These are phyloP conservation scores for Venusia cambrica DNA, from an alignment of 2,888 invertebrate species.

Conservation along the genomic window DNA sequence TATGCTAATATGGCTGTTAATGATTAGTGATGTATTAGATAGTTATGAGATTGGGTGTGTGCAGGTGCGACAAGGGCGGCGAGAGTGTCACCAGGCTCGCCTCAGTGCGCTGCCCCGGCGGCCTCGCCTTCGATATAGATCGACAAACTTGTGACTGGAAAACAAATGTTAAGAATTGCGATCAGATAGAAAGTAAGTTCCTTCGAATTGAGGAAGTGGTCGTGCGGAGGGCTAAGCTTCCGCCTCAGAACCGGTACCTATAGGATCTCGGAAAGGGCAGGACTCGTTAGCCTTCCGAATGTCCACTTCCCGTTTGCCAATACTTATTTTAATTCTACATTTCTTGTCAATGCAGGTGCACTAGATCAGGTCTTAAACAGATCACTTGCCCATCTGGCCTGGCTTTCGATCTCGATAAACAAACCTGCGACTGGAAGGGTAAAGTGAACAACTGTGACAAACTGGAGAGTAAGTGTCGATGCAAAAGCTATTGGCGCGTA, in stretches of 20 bases:
- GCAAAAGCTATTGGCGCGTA: conserved; percentile 72
- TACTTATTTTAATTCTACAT: conserved; percentile 69
- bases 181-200: conserved; percentile 95
- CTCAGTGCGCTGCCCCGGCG: conserved; percentile 92
- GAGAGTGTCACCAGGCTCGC: conserved; percentile 94
- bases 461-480: conserved; percentile 95
- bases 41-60: conserved; percentile 68
- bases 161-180: conserved; percentile 97
- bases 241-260: conserved; percentile 44
- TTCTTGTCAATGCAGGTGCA: conserved; percentile 89
- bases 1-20: too few relatives aligned
- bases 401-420: conserved; percentile 98
- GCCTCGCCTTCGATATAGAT: conserved; percentile 96
- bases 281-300: conserved; percentile 63
- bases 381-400: conserved; percentile 98
- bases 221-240: conserved; percentile 69
- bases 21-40: too few relatives aligned
- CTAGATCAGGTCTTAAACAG: conserved; percentile 97
- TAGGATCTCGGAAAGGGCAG: conserved; percentile 38
- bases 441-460: conserved; percentile 98
- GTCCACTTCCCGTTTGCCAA: conserved; percentile 61
- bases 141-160: conserved; percentile 98
- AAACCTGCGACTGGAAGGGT: conserved; percentile 99
- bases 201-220: conserved; percentile 61
- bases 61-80: conserved; percentile 95